A percentile compares a stretch with the other conserved stretches of the same genome.
phyloP scores from a whole-genome alignment of 2,797 vertebrate genomes.

The Pantherophis alleghaniensis region DNA sequence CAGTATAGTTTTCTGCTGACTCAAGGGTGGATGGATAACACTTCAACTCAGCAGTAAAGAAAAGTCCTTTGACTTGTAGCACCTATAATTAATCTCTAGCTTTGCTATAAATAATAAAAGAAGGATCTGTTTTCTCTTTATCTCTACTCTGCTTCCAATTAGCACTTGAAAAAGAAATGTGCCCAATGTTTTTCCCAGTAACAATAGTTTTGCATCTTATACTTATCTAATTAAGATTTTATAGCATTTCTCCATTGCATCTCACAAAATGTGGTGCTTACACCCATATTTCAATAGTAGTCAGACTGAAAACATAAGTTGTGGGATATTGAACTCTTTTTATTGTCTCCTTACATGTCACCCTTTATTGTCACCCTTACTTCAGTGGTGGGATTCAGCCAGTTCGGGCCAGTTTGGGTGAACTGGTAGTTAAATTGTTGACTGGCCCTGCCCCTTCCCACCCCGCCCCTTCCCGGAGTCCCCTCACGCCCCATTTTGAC shows the following conservation, averaged over 20 bases:
- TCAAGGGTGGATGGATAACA: not conserved
- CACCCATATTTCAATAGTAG: not conserved
- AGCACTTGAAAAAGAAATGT: not conserved
- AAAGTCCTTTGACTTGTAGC: not conserved
- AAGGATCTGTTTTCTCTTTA: not conserved
- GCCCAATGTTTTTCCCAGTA: not conserved
- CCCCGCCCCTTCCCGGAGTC: too few species aligned
- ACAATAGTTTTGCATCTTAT: not conserved
- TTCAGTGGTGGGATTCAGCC: too few species aligned
- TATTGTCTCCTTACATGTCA: not conserved
- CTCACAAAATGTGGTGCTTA: not conserved
- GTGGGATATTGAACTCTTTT: not conserved
- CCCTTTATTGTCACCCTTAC: too few species aligned
- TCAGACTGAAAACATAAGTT: not conserved
- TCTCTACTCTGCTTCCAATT: not conserved
- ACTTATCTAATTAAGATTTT: not conserved
- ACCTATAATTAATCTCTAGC: not conserved
- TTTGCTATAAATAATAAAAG: not conserved
- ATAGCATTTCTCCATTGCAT: not conserved
- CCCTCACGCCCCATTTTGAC: too few species aligned
- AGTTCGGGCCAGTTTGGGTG: too few species aligned
- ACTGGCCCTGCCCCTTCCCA: too few species aligned
- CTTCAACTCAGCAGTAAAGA: not conserved
- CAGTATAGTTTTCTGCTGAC: not conserved
- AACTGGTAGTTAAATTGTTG: too few species aligned